Percentiles rank a stretch among this genome's conserved stretches.
phyloP scores from a whole-genome alignment of 92 coral and sea anemone genomes.

The Blastomussa wellsi region DNA sequence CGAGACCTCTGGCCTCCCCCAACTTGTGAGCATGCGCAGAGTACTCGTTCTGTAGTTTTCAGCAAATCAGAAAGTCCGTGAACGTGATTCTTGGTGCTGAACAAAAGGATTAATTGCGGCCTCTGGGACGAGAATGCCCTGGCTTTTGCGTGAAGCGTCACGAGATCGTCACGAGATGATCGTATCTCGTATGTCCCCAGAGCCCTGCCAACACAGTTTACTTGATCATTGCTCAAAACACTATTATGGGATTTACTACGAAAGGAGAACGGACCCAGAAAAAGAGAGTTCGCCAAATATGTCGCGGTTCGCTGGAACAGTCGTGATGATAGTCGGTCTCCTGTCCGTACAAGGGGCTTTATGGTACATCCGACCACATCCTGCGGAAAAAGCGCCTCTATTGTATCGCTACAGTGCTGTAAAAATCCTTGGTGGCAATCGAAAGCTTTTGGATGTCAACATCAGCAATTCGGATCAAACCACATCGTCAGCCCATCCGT shows the following conservation, averaged over 20 bases:
- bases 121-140: too few relatives aligned
- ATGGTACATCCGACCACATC: slow-evolving; percentile 1
- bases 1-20: too few relatives aligned
- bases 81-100: too few relatives aligned
- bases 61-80: too few relatives aligned
- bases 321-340: slow-evolving; percentile 9
- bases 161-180: too few relatives aligned
- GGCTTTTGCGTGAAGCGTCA: too few relatives aligned
- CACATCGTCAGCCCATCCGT: background rate
- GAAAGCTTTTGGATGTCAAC: slow-evolving; percentile 32
- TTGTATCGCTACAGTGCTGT: background rate
- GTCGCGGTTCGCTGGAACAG: background rate
- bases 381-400: background rate
- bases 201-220: background rate
- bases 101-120: too few relatives aligned
- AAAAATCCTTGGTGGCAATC: background rate
- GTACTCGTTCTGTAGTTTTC: too few relatives aligned
- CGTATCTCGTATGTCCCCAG: too few relatives aligned
- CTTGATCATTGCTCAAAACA: background rate
- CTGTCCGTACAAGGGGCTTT: slow-evolving; percentile 3
- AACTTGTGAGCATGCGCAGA: too few relatives aligned
- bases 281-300: background rate
- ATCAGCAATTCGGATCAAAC: background rate
- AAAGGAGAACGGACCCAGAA: too few relatives aligned
- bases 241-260: background rate